These are phyloP conservation scores for Mellivora capensis DNA, from an alignment of 2,113 vertebrate species.

Conservation along the genomic window DNA sequence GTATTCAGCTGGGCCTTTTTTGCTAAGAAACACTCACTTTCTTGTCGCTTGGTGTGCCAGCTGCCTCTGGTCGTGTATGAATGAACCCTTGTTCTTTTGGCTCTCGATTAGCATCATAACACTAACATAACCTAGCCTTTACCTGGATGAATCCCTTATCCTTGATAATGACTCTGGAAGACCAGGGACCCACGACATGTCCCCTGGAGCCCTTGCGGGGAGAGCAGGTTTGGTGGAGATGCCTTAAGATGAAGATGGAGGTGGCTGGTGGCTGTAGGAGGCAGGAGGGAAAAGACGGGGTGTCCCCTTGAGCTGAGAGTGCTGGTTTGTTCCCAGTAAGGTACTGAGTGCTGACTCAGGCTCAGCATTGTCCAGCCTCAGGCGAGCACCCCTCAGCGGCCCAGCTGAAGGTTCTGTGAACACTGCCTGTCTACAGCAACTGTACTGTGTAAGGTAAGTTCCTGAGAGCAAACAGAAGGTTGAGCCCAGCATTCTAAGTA, in stretches of 20 bases:
- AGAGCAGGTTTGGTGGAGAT: background rate
- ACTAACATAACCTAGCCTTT: background rate
- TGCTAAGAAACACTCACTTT: no score
- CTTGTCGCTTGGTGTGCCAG: no score
- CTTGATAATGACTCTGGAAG: background rate
- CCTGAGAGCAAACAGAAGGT: background rate
- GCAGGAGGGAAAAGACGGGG: background rate
- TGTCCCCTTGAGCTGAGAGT: background rate
- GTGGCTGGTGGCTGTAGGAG: background rate
- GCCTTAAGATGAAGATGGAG: background rate
- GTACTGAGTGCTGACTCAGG: background rate
- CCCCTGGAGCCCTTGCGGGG: background rate
- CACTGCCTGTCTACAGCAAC: accelerated
- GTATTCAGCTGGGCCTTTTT: no score
- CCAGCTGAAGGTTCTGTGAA: background rate
- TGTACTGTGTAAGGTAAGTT: background rate
- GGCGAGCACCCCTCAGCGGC: background rate
- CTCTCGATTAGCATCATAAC: background rate
- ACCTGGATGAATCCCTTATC: background rate
- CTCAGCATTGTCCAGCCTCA: background rate
- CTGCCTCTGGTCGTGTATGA: background rate
- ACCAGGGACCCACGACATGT: accelerated
- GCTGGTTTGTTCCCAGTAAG: background rate
- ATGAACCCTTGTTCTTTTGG: background rate
- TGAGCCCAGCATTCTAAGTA: background rate